These are phyloP conservation scores for Aulostomus chinensis DNA, from an alignment of 2,797 vertebrate species.

Conservation along the genomic window DNA sequence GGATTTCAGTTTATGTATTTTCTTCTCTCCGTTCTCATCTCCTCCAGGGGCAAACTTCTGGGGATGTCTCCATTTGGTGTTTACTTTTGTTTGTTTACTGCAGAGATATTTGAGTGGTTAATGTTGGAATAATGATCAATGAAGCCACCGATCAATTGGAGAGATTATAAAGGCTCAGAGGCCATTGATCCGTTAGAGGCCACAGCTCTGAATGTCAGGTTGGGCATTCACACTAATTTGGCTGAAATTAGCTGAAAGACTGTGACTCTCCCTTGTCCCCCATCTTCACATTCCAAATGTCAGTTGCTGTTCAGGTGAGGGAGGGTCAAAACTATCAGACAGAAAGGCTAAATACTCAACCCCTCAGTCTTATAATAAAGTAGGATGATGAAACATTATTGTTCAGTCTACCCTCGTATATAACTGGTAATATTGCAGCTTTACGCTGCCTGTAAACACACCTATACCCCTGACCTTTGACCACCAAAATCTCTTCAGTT, in stretches of 20 bases:
- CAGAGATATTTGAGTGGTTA: constrained; percentile 63
- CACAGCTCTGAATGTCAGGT: constrained; percentile 35
- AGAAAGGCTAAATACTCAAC: not conserved
- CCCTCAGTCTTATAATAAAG: constrained; percentile 1
- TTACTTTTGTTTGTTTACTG: constrained; percentile 54
- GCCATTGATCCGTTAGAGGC: constrained; percentile 64
- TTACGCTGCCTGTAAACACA: too few species aligned
- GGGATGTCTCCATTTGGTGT: constrained; percentile 38
- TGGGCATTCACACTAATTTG: constrained; percentile 46
- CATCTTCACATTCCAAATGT: constrained; percentile 30
- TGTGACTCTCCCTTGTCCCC: constrained; percentile 10
- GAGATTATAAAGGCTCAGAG: constrained; percentile 63
- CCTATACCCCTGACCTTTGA: too few species aligned
- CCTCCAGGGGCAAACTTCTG: constrained; percentile 30
- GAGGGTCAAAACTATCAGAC: constrained; percentile 7
- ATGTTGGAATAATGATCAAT: constrained; percentile 62
- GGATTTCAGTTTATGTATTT: constrained; percentile 62
- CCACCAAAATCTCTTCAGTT: too few species aligned
- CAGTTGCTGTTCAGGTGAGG: constrained; percentile 30
- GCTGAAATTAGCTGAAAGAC: constrained; percentile 58
- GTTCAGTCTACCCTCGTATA: too few species aligned
- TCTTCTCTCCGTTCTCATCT: constrained; percentile 31
- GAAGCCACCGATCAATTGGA: constrained; percentile 57
- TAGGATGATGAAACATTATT: too few species aligned
- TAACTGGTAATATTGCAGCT: too few species aligned